phyloP scores from a whole-genome alignment of 1,140 invertebrate genomes.

The Octopus sinensis region DNA sequence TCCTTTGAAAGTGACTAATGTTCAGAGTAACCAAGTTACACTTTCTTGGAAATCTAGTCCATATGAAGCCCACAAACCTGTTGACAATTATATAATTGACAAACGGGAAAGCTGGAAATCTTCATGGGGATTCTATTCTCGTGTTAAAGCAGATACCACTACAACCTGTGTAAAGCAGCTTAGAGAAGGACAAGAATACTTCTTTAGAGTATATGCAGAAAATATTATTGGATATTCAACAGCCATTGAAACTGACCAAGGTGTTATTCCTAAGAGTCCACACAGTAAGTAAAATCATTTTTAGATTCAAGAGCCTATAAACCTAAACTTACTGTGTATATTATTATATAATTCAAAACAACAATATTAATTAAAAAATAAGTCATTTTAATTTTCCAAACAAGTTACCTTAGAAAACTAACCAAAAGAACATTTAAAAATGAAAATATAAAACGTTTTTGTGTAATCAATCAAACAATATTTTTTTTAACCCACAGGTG shows the following conservation, averaged over 20 bases:
- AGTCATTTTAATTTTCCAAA: no score
- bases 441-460: no score
- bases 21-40: conserved; percentile 65
- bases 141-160: conserved; percentile 28
- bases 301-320: no score
- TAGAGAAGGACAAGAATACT: conserved; percentile 89
- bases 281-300: conserved; percentile 11
- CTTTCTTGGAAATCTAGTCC: conserved; percentile 80
- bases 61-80: conserved; percentile 64
- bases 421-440: no score
- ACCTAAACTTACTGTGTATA: no score
- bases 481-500: conserved; percentile 29
- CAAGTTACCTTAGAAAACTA: no score
- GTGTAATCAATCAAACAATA: no score
- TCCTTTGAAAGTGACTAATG: conserved; percentile 69
- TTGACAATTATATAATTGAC: conserved; percentile 47
- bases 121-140: conserved; percentile 32
- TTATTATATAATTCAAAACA: no score
- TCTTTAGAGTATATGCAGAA: conserved; percentile 88
- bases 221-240: conserved; percentile 89
- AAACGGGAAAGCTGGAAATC: conserved; percentile 48
- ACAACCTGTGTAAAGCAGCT: conserved; percentile 71
- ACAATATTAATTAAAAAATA: no score
- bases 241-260: conserved; percentile 71
- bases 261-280: conserved; percentile 42